Evolutionary conservation across 2,888 invertebrate species (phyloP), one percentile per base, ranked within the genome.

Genomic region (Corbicula japonica): DNA sequence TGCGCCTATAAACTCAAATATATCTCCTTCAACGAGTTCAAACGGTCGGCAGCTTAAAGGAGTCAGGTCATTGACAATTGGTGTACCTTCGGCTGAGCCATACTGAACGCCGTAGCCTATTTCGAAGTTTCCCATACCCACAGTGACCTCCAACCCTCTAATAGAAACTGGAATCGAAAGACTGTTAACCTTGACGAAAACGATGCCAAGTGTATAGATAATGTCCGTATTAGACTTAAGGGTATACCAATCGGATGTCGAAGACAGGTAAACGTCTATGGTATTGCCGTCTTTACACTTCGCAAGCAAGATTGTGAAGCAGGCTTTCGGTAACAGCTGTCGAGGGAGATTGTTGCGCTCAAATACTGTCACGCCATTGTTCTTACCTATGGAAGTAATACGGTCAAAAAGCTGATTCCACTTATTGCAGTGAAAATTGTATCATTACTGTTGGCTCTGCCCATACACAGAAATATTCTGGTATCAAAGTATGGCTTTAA

Each of bases 1-100:
- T 8, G 74, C 41, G 3, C 50, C 50, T 28, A 77, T 38, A 44
- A 81, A 77, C 30, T 81, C 75, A 48, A 60, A 68, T 52, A 77
- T 68, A 21, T 81, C 77, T 0, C 44, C 30, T 30, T 75, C 32
- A 15, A 58, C 68, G n/a, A 77, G 58, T 12, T 56, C 68, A 52
- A 75, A 72, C 21, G 74, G 50, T 30, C 71, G 30, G 32, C 81
- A 81, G 21, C 72, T 60, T 5, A 35, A 15, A 18, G 62, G 26
- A 35, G 75, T 68, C 12, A 34, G 6, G 10, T 23, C 35, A 2
- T 60, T 65, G 34, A 44, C 38, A 34, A 52, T 46, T 8, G 23
- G 12, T 15, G 32, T 35, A n/a, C 74, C 74, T 1, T 41, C 70
- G 21, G 6, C 26, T 6, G 41, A 26, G 35, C n/a, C 32, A 21